phyloP scores from a whole-genome alignment of 2,797 vertebrate species.

The Crax fasciolata region DNA sequence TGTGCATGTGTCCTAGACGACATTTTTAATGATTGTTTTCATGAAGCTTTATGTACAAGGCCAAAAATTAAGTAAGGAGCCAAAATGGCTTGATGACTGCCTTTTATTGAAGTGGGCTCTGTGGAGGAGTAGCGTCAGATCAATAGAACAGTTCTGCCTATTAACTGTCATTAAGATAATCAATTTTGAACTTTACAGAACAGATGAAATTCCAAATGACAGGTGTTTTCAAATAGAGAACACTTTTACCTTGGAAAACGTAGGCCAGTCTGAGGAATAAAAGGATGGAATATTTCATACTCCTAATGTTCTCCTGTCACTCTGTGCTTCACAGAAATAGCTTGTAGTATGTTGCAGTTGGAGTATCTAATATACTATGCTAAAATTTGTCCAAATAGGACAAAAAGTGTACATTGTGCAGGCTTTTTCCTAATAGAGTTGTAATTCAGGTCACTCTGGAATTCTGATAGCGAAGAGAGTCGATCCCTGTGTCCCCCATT shows the following conservation, averaged over 20 bases:
- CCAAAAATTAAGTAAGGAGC: not conserved
- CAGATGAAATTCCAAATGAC: slow-evolving; percentile 6
- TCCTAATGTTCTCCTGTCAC: slow-evolving; percentile 23
- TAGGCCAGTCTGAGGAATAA: not conserved
- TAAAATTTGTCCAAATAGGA: not conserved
- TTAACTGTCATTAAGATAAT: slow-evolving; percentile 47
- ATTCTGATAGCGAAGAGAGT: not conserved
- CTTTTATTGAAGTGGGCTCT: not conserved
- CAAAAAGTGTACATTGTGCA: not conserved
- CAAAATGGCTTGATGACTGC: not conserved
- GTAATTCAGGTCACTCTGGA: not conserved
- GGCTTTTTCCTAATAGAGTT: not conserved
- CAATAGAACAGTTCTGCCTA: slow-evolving; percentile 30
- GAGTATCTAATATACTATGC: not conserved
- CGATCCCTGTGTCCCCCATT: not conserved
- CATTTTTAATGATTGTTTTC: not conserved
- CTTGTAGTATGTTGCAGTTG: not conserved
- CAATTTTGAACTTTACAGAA: slow-evolving; percentile 57
- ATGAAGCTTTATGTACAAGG: not conserved
- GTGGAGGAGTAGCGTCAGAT: not conserved
- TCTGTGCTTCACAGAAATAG: slow-evolving; percentile 32
- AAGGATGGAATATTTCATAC: slow-evolving; percentile 14
- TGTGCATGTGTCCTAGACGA: not conserved
- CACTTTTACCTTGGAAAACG: slow-evolving; percentile 12
- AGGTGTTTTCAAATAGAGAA: not conserved